These are phyloP conservation scores for Stomatorhinus ivindoensis DNA, from an alignment of 2,113 vertebrate genomes.

Conservation along the genomic window DNA sequence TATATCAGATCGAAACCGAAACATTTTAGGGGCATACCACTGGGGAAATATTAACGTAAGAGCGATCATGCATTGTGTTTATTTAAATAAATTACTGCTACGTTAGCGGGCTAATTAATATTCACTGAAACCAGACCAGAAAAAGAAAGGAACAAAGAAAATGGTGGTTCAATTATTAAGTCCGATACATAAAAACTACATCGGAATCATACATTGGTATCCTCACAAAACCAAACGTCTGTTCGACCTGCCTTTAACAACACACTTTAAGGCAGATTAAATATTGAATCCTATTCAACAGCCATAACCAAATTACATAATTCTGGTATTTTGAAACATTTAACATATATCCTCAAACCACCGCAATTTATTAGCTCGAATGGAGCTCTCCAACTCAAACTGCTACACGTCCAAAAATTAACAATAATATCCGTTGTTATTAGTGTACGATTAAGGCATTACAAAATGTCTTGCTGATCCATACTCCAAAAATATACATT, in stretches of 20 bases:
- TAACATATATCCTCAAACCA: conserved; percentile 14
- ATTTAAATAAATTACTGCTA: conserved; percentile 63
- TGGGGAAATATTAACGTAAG: conserved; percentile 16
- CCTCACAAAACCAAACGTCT: conserved; percentile 1
- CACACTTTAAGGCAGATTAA: conserved; percentile 18
- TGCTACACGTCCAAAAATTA: conserved; percentile 43
- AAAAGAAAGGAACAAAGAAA: conserved; percentile 13
- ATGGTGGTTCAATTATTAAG: not conserved
- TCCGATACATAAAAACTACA: conserved; percentile 12
- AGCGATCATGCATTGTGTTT: conserved; percentile 45
- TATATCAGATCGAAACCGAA: not conserved
- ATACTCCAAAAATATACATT: conserved; percentile 21
- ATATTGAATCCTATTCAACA: conserved; percentile 9
- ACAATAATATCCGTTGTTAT: conserved; percentile 16
- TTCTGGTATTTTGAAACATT: not conserved
- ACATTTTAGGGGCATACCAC: not conserved
- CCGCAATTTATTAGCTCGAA: conserved; percentile 9
- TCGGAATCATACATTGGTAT: conserved; percentile 8
- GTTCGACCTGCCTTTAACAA: conserved; percentile 14
- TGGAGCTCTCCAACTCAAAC: conserved; percentile 26
- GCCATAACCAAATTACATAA: not conserved
- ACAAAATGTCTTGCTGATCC: conserved; percentile 47
- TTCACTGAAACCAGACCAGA: conserved; percentile 49
- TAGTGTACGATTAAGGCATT: conserved; percentile 53
- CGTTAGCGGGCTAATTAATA: conserved; percentile 43